Evolutionary conservation across 2,113 vertebrate species (phyloP), one percentile per base, ranked within the genome.

Genomic region (Silurus meridionalis): DNA sequence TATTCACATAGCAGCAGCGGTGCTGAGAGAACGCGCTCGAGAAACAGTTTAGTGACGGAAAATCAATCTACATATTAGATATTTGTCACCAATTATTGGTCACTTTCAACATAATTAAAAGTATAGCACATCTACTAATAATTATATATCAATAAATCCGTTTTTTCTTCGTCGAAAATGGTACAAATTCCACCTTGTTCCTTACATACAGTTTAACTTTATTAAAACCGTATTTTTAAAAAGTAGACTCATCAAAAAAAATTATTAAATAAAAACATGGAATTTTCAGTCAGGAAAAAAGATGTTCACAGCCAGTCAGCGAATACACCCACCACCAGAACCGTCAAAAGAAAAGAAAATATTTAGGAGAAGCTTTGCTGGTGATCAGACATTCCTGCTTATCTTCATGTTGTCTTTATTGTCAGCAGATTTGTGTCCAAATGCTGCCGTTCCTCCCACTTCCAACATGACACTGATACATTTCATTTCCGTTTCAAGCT

Each of bases 391-490:
- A n/a, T 25, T 78, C 52, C 74, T 78, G 74, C 6, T 55, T 77
- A 6, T 77, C 72, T n/a, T 52, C 19, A 52, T 52, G 13, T 75
- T 23, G 21, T 53, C 13, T 53, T 23, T 23, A 55, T 77, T 53
- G 74, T 77, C 74, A 77, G 74, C 74, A 77, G 55, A 55, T 25
- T 55, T 52, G 55, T 77, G 50, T 55, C 10, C 50, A 77, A 77
- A 77, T 55, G 9, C 50, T 13, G 50, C 7, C 50, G 1, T 37
- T 53, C 52, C 52, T 55, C 21, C 74, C 74, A 55, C 23, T 77
- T 77, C 74, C 52, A 75, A 11, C 19, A 23, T 9, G 2, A 21
- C 48, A 55, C 11, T 53, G 52, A 77, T 77, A 13, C 14, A 55
- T 77, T 55, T 14, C 1, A n/a, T 77, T 77, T 25, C 52, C 50